Evolutionary conservation across 2,113 vertebrate genomes (phyloP).

Genomic region (Bambusicola thoracicus): DNA sequence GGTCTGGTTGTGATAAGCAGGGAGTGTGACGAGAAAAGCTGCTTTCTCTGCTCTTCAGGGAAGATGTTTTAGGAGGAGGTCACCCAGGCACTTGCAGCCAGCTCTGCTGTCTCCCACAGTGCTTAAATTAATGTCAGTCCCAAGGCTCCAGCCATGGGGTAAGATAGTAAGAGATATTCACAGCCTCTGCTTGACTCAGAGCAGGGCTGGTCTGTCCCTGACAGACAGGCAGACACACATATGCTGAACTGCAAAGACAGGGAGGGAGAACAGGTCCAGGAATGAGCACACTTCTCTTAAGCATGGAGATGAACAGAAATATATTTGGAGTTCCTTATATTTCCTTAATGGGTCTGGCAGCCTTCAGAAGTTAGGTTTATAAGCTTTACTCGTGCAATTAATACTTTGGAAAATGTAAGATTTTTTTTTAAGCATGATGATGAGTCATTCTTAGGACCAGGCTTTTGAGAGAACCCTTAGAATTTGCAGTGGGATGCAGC

Average conservation of each 20-base stretch:
- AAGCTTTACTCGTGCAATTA: neutral
- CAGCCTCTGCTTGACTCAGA: fast-evolving
- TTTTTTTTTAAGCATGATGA: neutral
- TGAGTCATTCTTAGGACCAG: neutral
- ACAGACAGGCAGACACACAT: neutral
- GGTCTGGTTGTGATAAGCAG: neutral
- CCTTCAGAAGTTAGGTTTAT: neutral
- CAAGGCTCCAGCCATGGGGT: fast-evolving
- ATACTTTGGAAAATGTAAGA: neutral
- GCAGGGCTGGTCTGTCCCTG: fast-evolving
- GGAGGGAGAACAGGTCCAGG: neutral
- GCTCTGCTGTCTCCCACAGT: neutral
- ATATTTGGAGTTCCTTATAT: neutral
- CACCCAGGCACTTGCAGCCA: neutral
- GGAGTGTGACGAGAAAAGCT: neutral
- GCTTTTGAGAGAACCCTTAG: neutral
- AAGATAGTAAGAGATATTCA: neutral
- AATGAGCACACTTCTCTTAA: neutral
- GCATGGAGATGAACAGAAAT: fast-evolving
- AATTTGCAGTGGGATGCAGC: neutral
- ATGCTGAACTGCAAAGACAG: fast-evolving
- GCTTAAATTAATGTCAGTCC: neutral
- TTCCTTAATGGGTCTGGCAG: neutral
- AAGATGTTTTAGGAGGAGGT: neutral
- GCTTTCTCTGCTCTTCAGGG: neutral